phyloP scores from a whole-genome alignment of 1,140 invertebrate species.

The Drepana arcuata region DNA sequence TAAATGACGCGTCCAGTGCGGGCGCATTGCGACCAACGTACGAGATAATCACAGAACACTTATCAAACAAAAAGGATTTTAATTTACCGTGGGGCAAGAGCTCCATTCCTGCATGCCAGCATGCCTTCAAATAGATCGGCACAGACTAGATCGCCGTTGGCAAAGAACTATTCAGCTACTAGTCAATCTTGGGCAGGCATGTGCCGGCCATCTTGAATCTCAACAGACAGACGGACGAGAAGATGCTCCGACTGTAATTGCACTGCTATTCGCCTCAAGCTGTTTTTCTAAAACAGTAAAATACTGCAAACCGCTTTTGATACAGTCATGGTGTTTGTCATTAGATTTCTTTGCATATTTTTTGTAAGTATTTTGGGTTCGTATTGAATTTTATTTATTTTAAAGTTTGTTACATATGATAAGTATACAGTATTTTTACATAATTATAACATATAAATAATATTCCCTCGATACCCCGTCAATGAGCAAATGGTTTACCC shows the following conservation, averaged over 20 bases:
- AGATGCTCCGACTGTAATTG: slow-evolving; percentile 53
- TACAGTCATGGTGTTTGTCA: slow-evolving; percentile 8
- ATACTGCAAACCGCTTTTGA: slow-evolving; percentile 15
- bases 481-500: no score
- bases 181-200: slow-evolving; percentile 64
- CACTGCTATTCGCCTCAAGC: slow-evolving; percentile 42
- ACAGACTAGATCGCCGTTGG: slow-evolving; percentile 50
- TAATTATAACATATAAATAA: no score
- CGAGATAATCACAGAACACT: slow-evolving; percentile 41
- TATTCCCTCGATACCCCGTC: no score
- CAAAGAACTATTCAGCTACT: slow-evolving; percentile 54
- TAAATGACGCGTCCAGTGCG: slow-evolving; percentile 19
- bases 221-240: slow-evolving; percentile 42
- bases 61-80: slow-evolving; percentile 59
- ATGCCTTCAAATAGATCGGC: slow-evolving; percentile 41
- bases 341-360: no score
- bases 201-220: slow-evolving; percentile 49
- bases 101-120: slow-evolving; percentile 42
- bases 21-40: slow-evolving; percentile 20
- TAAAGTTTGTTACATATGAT: no score
- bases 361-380: no score
- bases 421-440: no score
- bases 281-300: slow-evolving; percentile 43
- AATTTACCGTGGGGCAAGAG: slow-evolving; percentile 49
- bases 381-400: no score